phyloP scores from a whole-genome alignment of 2,888 invertebrate species.

The Amblyjoppa fuscipennis region DNA sequence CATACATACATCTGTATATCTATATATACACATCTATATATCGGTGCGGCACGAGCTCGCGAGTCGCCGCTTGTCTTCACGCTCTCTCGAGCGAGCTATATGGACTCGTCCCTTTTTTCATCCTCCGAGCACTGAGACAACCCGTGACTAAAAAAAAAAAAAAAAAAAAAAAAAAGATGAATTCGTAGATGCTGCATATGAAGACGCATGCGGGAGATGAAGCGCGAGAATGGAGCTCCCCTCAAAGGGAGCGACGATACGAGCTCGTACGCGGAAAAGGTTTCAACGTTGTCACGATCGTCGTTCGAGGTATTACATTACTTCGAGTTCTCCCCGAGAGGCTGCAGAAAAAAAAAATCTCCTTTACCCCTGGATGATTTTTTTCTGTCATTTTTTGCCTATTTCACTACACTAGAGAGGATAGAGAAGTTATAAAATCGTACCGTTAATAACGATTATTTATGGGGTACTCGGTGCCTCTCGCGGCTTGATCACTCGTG shows the following conservation, averaged over 20 bases:
- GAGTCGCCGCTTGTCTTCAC: slow-evolving; percentile 30
- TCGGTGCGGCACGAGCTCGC: slow-evolving; percentile 26
- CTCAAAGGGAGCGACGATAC: slow-evolving; percentile 45
- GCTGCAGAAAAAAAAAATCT: slow-evolving; percentile 24
- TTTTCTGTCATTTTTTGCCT: neutral
- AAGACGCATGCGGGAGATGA: slow-evolving; percentile 40
- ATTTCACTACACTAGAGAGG: neutral
- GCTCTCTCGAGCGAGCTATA: slow-evolving; percentile 32
- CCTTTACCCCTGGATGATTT: neutral
- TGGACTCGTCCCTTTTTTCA: slow-evolving; percentile 38
- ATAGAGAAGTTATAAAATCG: slow-evolving; percentile 59
- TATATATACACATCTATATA: neutral
- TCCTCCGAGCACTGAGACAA: slow-evolving; percentile 21
- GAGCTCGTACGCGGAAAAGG: slow-evolving; percentile 50
- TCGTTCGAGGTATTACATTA: slow-evolving; percentile 57
- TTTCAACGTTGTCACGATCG: slow-evolving; percentile 58
- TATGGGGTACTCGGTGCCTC: slow-evolving; percentile 69
- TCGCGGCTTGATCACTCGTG: slow-evolving; percentile 71
- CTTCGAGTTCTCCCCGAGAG: slow-evolving; percentile 13
- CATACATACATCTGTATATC: neutral
- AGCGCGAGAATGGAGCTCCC: slow-evolving; percentile 51
- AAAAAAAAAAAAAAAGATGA: slow-evolving; percentile 14
- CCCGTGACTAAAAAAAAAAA: slow-evolving; percentile 31
- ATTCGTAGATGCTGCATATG: slow-evolving; percentile 1
- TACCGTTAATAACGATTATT: slow-evolving; percentile 72